phyloP scores from a whole-genome alignment of 2,888 invertebrate genomes.

The Scelioninae gen. 1 region DNA sequence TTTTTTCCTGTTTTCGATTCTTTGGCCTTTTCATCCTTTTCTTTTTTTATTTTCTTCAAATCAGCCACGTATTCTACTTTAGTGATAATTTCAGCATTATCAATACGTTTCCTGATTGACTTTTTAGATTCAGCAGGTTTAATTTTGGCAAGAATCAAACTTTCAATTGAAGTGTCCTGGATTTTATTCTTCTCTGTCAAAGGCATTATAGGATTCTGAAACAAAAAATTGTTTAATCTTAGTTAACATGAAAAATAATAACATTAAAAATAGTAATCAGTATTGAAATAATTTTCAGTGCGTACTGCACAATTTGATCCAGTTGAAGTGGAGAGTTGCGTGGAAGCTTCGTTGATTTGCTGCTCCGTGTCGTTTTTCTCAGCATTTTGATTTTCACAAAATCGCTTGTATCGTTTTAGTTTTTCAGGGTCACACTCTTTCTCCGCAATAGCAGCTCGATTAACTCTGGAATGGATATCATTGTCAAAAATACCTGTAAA shows the following conservation, averaged over 20 bases:
- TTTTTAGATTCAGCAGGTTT: constrained; percentile 1
- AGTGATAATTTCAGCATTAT: constrained; percentile 18
- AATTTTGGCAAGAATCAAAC: constrained; percentile 10
- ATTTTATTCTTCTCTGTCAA: not conserved
- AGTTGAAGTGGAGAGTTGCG: too few relatives aligned
- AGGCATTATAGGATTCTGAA: not conserved
- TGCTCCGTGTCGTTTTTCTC: too few relatives aligned
- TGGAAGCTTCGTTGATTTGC: too few relatives aligned
- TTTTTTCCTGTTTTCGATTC: not conserved
- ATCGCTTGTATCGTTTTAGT: constrained; percentile 8
- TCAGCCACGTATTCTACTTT: constrained; percentile 19
- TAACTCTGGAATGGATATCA: constrained; percentile 17
- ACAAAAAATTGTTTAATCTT: not conserved
- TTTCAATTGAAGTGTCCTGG: constrained; percentile 11
- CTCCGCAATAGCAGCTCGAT: constrained; percentile 21
- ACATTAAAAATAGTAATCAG: too few relatives aligned
- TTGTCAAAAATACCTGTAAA: constrained; percentile 30
- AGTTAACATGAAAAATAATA: too few relatives aligned
- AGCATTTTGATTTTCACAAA: not conserved
- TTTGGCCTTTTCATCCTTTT: not conserved
- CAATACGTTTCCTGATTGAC: constrained; percentile 13
- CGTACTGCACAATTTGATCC: too few relatives aligned
- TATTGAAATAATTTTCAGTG: too few relatives aligned
- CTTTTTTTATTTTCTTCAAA: constrained; percentile 16
- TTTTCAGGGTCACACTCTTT: constrained; percentile 31